phyloP scores from a whole-genome alignment of 2,797 vertebrate genomes.

The Phrynocephalus forsythii region DNA sequence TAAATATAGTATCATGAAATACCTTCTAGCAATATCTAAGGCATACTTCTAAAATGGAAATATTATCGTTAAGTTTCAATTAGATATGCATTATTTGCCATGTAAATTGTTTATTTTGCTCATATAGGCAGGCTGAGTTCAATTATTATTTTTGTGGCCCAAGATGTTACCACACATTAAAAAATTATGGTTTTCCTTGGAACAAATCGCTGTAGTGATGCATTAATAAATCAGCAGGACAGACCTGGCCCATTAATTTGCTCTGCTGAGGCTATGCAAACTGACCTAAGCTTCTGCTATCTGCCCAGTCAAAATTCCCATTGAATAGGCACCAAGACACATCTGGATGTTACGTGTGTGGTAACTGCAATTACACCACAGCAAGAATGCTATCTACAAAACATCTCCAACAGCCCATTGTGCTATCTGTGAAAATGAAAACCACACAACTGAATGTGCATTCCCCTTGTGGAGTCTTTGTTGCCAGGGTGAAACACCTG shows the following conservation, averaged over 20 bases:
- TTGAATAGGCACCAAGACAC: no score
- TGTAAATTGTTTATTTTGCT: not conserved
- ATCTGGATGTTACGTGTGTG: no score
- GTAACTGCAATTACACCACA: no score
- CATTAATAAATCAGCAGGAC: not conserved
- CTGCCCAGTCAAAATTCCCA: not conserved
- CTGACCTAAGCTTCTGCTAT: not conserved
- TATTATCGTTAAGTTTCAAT: not conserved
- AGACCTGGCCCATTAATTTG: not conserved
- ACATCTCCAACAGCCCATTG: not conserved
- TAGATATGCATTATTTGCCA: not conserved
- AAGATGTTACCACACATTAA: conserved; percentile 6
- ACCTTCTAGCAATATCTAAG: not conserved
- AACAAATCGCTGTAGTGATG: not conserved
- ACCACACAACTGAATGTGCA: no score
- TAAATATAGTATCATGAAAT: not conserved
- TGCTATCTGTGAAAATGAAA: not conserved
- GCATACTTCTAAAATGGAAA: not conserved
- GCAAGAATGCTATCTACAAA: no score
- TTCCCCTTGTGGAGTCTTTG: no score
- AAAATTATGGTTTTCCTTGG: conserved; percentile 1
- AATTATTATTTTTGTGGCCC: not conserved
- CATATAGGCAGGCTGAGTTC: no score
- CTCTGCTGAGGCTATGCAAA: conserved; percentile 3
- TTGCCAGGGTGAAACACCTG: no score